Conservation (phyloP, 2,113 vertebrate genomes). For the Piliocolobus tephrosceles region DNA sequence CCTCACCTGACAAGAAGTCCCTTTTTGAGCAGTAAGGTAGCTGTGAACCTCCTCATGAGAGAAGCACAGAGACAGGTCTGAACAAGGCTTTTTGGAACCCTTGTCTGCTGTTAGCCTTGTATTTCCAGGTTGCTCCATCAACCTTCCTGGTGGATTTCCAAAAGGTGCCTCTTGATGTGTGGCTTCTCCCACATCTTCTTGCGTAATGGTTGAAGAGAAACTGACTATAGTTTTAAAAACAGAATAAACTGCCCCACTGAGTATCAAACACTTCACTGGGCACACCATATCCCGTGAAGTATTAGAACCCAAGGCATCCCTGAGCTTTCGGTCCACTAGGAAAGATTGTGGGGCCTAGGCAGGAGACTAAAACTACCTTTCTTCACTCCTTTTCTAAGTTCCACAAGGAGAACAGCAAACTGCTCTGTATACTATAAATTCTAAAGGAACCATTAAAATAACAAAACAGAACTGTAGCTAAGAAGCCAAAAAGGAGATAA, state of each 20-base stretch:
- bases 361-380: background rate
- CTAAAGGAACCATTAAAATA: background rate
- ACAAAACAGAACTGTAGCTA: background rate
- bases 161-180: background rate
- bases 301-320: background rate
- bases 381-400: background rate
- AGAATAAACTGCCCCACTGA: background rate
- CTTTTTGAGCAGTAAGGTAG: background rate
- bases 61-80: background rate
- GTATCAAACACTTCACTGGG: background rate
- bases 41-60: background rate
- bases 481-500: slow-evolving; percentile 34
- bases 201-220: background rate
- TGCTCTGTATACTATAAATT: background rate
- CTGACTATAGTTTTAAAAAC: background rate
- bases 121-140: background rate
- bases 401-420: background rate
- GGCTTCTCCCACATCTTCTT: background rate
- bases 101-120: background rate
- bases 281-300: background rate
- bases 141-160: background rate
- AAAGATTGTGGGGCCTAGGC: background rate
- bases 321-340: background rate
- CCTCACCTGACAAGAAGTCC: background rate
- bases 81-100: background rate